Evolutionary conservation across 2,797 vertebrate genomes (phyloP).

Genomic region (Chrosomus eos): DNA sequence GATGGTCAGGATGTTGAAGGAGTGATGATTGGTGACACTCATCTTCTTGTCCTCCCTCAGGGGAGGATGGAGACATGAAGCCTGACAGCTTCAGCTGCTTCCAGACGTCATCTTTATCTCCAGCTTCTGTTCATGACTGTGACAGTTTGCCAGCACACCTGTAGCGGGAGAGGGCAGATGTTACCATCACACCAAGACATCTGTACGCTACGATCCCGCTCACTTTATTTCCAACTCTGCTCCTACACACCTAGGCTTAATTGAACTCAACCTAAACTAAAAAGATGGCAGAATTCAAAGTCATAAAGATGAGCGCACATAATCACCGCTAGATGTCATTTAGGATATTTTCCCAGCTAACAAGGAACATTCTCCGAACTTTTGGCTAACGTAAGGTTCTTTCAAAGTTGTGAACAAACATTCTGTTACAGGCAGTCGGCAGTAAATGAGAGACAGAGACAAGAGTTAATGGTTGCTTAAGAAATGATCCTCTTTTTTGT

Average conservation of each 20-base stretch:
- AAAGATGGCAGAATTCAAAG: not conserved
- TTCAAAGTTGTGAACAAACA: too few relatives aligned
- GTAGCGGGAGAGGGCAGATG: slow-evolving; percentile 46
- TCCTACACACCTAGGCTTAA: not conserved
- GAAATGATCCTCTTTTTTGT: too few relatives aligned
- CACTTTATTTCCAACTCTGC: not conserved
- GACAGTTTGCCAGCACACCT: slow-evolving; percentile 62
- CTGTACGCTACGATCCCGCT: slow-evolving; percentile 10
- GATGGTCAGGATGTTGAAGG: slow-evolving; percentile 89
- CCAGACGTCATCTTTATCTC: slow-evolving; percentile 70
- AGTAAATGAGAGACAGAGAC: too few relatives aligned
- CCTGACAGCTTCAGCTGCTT: slow-evolving; percentile 70
- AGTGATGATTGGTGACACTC: slow-evolving; percentile 92
- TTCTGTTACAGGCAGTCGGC: too few relatives aligned
- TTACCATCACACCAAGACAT: slow-evolving; percentile 8
- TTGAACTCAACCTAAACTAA: not conserved
- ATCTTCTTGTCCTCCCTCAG: slow-evolving; percentile 92
- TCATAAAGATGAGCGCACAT: not conserved
- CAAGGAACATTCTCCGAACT: not conserved
- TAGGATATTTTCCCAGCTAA: not conserved
- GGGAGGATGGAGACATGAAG: slow-evolving; percentile 66
- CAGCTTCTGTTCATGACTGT: slow-evolving; percentile 73
- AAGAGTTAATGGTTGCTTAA: too few relatives aligned
- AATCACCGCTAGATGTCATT: not conserved
- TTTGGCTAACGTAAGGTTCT: too few relatives aligned